Percentiles rank a stretch among this genome's conserved stretches.
Evolutionary conservation across 2,888 invertebrate genomes (phyloP).

Genomic region (Clistopyga incitator): DNA sequence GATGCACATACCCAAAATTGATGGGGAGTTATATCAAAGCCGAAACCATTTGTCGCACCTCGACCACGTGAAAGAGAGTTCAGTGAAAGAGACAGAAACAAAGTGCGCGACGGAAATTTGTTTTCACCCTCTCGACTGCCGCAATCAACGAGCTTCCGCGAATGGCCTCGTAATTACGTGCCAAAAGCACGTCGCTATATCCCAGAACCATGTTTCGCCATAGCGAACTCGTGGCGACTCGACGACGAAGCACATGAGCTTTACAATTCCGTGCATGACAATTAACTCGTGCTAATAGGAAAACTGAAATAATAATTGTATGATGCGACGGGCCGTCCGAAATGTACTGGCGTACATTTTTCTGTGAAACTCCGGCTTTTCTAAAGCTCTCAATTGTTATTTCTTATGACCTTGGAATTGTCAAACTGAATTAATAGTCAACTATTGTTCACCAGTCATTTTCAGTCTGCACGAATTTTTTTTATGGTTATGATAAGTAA

Average conservation of each 20-base stretch:
- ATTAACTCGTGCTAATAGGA: not conserved
- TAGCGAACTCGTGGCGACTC: not conserved
- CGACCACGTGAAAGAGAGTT: constrained; percentile 1
- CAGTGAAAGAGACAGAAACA: constrained; percentile 14
- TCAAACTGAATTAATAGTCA: too few relatives aligned
- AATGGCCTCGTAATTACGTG: constrained; percentile 34
- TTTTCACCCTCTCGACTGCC: constrained; percentile 6
- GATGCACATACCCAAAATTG: not conserved
- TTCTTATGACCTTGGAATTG: too few relatives aligned
- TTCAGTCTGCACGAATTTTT: too few relatives aligned
- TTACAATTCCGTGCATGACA: constrained; percentile 8
- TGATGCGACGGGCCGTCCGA: not conserved
- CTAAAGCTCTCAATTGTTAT: not conserved
- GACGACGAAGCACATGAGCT: constrained; percentile 10
- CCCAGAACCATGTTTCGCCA: not conserved
- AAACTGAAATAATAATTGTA: not conserved
- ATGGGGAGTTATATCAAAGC: constrained; percentile 17
- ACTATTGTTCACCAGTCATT: too few relatives aligned
- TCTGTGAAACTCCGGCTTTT: not conserved
- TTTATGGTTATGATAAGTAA: too few relatives aligned
- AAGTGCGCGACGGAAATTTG: constrained; percentile 25
- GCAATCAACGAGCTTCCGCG: constrained; percentile 15
- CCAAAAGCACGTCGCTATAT: constrained; percentile 27
- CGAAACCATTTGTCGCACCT: not conserved
- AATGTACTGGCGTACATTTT: not conserved